phyloP scores from a whole-genome alignment of 2,888 invertebrate species.

The Azorinus chamasolen region DNA sequence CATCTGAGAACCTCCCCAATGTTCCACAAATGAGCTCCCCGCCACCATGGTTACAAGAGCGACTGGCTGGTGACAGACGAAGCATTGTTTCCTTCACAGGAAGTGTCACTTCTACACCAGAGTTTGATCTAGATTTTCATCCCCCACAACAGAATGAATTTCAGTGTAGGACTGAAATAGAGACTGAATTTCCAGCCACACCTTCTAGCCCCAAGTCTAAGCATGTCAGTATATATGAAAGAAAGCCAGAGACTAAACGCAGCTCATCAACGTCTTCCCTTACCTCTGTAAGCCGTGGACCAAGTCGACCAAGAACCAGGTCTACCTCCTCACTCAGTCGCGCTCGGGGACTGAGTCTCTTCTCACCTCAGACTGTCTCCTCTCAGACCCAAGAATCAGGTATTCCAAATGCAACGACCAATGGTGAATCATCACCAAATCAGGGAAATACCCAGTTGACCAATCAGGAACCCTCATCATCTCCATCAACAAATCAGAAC shows the following conservation, averaged over 20 bases:
- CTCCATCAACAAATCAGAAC: constrained; percentile 26
- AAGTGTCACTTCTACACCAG: constrained; percentile 56
- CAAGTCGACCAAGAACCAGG: constrained; percentile 57
- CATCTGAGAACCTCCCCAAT: constrained; percentile 74
- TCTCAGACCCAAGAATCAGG: constrained; percentile 60
- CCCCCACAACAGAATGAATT: constrained; percentile 30
- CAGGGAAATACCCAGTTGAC: constrained; percentile 31
- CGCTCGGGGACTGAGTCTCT: constrained; percentile 48
- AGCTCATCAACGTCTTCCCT: constrained; percentile 63
- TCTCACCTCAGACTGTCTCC: constrained; percentile 31
- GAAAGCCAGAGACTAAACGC: constrained; percentile 57
- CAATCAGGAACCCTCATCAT: background rate
- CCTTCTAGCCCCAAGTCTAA: constrained; percentile 82
- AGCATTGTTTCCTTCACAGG: constrained; percentile 53
- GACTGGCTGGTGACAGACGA: constrained; percentile 64
- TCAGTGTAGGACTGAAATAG: constrained; percentile 72
- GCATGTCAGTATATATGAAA: constrained; percentile 71
- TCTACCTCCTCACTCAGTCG: constrained; percentile 65
- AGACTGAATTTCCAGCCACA: constrained; percentile 83
- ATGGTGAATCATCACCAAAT: constrained; percentile 31
- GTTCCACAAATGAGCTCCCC: constrained; percentile 81
- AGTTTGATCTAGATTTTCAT: constrained; percentile 23
- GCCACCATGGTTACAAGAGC: constrained; percentile 82
- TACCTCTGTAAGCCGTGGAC: constrained; percentile 46
- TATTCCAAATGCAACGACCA: constrained; percentile 52